A percentile compares a stretch with the other conserved stretches of the same genome.
phyloP scores from a whole-genome alignment of 2,113 vertebrate genomes.

The Xenopus laevis region DNA sequence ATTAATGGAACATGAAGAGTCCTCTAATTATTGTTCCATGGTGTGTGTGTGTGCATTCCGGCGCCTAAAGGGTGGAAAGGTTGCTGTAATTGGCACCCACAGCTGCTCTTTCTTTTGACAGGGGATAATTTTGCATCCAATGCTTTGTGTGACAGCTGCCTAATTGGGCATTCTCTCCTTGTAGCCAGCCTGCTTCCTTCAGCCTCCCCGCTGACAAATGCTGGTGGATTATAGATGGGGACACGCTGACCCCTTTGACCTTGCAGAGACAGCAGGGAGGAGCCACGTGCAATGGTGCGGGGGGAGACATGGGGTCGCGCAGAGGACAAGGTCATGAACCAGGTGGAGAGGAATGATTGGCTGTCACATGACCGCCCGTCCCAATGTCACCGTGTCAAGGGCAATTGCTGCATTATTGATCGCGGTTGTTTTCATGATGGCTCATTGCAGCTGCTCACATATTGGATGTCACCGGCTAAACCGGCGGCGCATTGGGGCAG shows the following conservation, averaged over 20 bases:
- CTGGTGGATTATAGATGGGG: constrained; percentile 98
- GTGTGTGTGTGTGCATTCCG: constrained; percentile 74
- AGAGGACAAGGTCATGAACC: constrained; percentile 87
- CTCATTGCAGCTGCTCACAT: constrained; percentile 58
- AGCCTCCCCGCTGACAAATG: constrained; percentile 96
- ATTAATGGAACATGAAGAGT: constrained; percentile 73
- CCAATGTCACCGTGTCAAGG: constrained; percentile 91
- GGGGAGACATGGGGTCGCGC: constrained; percentile 77
- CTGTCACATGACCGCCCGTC: constrained; percentile 85
- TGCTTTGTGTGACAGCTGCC: constrained; percentile 97
- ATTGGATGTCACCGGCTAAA: constrained; percentile 56
- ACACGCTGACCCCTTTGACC: constrained; percentile 92
- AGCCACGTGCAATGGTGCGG: constrained; percentile 68
- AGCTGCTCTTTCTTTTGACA: constrained; percentile 87
- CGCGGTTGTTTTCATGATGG: constrained; percentile 56
- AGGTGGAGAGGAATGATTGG: constrained; percentile 88
- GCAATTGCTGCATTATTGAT: constrained; percentile 69
- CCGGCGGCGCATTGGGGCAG: constrained; percentile 30
- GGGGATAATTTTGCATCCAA: constrained; percentile 84
- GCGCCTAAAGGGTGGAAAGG: constrained; percentile 82
- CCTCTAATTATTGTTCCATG: too few species aligned
- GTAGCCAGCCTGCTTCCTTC: constrained; percentile 85
- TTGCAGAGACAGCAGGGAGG: constrained; percentile 83
- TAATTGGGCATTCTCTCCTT: constrained; percentile 99
- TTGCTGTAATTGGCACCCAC: constrained; percentile 86